Percentiles rank a stretch among this genome's conserved stretches.
These are phyloP conservation scores for Diabrotica virgifera DNA, from an alignment of 1,140 invertebrate genomes.

Conservation along the genomic window DNA sequence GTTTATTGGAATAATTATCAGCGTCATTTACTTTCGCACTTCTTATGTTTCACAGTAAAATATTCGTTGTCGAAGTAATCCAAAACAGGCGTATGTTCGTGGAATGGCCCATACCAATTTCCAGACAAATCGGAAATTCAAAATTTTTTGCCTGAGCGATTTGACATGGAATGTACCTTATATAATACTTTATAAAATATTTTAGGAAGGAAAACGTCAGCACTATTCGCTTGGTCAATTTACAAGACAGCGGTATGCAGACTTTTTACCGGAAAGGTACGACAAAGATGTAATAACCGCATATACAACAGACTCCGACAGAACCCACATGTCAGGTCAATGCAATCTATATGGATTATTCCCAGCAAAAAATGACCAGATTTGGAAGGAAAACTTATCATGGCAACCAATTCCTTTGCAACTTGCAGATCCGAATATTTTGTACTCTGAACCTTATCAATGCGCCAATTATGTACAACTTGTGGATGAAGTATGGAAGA, in stretches of 20 bases:
- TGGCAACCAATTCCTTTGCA: constrained; percentile 56
- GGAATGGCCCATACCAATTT: no score
- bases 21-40: no score
- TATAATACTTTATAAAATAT: neutral
- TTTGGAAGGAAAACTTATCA: constrained; percentile 51
- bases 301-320: constrained; percentile 45
- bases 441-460: neutral
- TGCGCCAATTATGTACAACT: neutral
- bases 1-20: no score
- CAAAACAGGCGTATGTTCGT: no score
- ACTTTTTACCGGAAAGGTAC: constrained; percentile 58
- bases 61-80: no score
- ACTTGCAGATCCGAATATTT: neutral
- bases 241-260: constrained; percentile 57
- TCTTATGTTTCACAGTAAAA: no score
- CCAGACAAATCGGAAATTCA: no score
- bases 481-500: neutral
- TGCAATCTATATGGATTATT: constrained; percentile 54
- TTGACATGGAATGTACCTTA: no score
- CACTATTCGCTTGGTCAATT: constrained; percentile 61
- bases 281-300: constrained; percentile 46
- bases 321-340: constrained; percentile 57
- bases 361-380: constrained; percentile 49
- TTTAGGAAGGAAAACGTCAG: constrained; percentile 59
- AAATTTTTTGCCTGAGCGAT: no score